A percentile compares a stretch with the other conserved stretches of the same genome.
phyloP scores from a whole-genome alignment of 2,888 invertebrate genomes.

The Rotaria socialis region DNA sequence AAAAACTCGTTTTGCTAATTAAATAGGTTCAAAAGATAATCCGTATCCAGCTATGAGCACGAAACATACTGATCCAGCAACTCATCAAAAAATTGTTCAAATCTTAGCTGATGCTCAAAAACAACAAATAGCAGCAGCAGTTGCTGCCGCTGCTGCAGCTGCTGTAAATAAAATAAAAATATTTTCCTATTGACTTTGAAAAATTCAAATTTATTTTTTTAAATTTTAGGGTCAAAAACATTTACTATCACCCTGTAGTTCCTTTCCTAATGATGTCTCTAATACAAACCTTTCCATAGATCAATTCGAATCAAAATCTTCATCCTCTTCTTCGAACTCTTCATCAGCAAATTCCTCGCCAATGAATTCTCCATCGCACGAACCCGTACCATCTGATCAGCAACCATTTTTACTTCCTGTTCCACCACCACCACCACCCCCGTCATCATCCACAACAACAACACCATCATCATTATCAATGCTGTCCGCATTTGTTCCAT shows the following conservation, averaged over 20 bases:
- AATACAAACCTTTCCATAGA: neutral
- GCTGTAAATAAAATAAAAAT: no score
- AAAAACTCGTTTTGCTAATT: neutral
- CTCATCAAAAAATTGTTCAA: constrained; percentile 6
- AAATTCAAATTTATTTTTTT: no score
- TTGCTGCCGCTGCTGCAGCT: neutral
- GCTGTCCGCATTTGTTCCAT: neutral
- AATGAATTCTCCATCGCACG: neutral
- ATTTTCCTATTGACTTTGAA: no score
- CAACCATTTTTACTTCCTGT: constrained; percentile 6
- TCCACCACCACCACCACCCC: neutral
- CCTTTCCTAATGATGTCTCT: neutral
- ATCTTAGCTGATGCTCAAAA: neutral
- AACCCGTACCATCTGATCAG: neutral
- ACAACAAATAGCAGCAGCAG: neutral
- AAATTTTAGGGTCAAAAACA: neutral
- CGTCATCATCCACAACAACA: neutral
- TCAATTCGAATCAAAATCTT: no score
- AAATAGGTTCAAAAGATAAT: constrained; percentile 16
- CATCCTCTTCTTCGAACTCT: no score
- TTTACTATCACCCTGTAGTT: neutral
- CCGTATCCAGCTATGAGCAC: neutral
- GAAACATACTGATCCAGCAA: neutral
- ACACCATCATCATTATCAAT: neutral
- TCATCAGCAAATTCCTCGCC: neutral